Base-by-base conservation (phyloP, 1,140 invertebrate genomes). In the Palaemon carinicauda region DNA sequence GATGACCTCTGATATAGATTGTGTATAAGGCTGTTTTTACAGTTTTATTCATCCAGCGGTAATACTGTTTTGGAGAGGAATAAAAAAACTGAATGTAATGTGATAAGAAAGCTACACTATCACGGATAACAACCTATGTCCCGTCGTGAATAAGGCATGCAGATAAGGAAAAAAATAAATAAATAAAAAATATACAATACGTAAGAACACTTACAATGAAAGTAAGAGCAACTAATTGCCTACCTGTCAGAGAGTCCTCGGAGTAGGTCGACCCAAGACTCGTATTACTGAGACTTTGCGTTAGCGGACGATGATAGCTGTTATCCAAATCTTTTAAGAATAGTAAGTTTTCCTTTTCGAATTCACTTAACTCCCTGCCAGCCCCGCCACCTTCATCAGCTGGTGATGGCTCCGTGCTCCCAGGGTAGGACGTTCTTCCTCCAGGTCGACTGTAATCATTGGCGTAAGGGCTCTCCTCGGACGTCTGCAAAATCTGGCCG, bases 221-320 rank as follows among this genome's bases (percentile, higher is more conserved):
- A n/a, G n/a, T n/a, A n/a, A n/a, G n/a, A n/a, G n/a, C n/a, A n/a
- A n/a, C n/a, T n/a, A n/a, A n/a, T n/a, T 53, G 15, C 65, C 15
- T 24, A 86, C 88, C 88, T 71, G 88, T 74, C 14, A 85, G 60
- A 52, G 88, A 88, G 52, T 88, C 88, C 71, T 88, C 88, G 29
- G 83, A 86, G 83, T 82, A 88, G 41, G 78, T 80, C 17, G 88
- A 88, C 7, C 79, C 82, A 12, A 88, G 27, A 21, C 82, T 86
- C 14, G 88, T 77, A 15, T 88, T 88, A 54, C 78, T 82, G 17
- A 60, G 24, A 29, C 78, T 82, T 0, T 84, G 88, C 0, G 79
- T 56, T 7, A 86, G 17, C 10, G 82, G 65, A 3, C 54, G 33
- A n/a, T 88, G 83, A 50, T 88, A 88, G 65, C 83, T 88, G 88